Evolutionary conservation across 2,797 vertebrate species (phyloP).

Genomic region (Malurus leucopterus): DNA sequence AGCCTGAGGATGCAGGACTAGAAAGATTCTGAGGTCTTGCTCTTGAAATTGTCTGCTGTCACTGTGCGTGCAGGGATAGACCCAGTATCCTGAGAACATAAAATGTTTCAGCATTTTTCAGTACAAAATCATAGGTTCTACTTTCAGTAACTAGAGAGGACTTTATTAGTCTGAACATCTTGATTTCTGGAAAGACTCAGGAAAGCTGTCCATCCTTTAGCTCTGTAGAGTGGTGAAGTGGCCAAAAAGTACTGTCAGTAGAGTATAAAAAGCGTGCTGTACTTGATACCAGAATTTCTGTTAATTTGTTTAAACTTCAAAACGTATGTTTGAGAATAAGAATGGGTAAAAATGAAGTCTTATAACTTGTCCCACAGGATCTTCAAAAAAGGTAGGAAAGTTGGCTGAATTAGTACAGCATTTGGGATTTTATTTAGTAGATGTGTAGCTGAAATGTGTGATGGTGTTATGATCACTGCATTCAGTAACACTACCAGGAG

Average conservation of each 20-base stretch:
- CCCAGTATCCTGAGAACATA: neutral
- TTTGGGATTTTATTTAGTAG: neutral
- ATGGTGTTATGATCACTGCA: neutral
- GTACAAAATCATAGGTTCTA: neutral
- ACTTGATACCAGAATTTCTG: neutral
- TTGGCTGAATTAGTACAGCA: neutral
- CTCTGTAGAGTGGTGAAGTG: neutral
- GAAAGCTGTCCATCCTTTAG: neutral
- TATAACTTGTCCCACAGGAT: neutral
- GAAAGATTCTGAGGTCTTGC: neutral
- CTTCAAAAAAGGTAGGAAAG: neutral
- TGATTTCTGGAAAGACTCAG: neutral
- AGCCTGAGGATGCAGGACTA: neutral
- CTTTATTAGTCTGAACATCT: neutral
- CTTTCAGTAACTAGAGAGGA: neutral
- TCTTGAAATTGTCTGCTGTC: neutral
- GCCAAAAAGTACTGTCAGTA: neutral
- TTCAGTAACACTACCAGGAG: neutral
- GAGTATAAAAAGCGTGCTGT: neutral
- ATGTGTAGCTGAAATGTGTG: neutral
- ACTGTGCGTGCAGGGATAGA: rapidly evolving
- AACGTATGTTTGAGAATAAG: neutral
- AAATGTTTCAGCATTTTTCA: neutral
- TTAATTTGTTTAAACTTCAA: neutral
- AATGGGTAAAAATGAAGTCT: neutral